Base-by-base conservation (phyloP, 2,888 invertebrate species). In the Orchesellides sinensis region DNA sequence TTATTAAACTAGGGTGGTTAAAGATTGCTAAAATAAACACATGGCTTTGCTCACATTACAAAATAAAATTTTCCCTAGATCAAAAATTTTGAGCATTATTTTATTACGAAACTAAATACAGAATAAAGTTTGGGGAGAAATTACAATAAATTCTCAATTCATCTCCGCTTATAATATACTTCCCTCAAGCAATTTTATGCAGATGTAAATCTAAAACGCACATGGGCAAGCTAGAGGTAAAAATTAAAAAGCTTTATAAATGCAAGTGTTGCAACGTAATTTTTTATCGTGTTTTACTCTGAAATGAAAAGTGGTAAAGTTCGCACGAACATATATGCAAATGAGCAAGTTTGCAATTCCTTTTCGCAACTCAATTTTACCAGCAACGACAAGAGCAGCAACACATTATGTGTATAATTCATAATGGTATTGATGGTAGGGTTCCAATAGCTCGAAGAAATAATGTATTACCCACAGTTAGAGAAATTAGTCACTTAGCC, bases 291-390 rank as follows among this genome's bases (percentile, higher is more conserved):
- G 3, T 2, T 21, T 52, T 52, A 8, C 52, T 17, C 10, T 21
- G 52, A 10, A 17, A 52, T 10, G 2, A 52, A 10, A 17, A 10
- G 19, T 52, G 17, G 52, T 2, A 2, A 23, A 56, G 66, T 68
- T 63, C 49, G 66, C 66, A 68, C 27, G 66, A 68, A 40, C 10
- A 6, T 8, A 27, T 83, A 82, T 82, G 83, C 61, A 83, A 83
- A 83, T 83, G 45, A 81, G 68, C 25, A 19, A 56, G 56, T 77
- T 70, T 52, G 83, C 78, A 83, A 78, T 83, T 78, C 72, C 73
- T 23, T 56, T 78, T 83, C 83, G 83, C 83, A 83, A 83, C 83
- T 78, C 61, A 78, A 77, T 77, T 75, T 77, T 83, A 69, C 65
- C 73, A 59, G n/a, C 25, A 70, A 61, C 45, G 65, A 73, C 66